Conservation (phyloP, 2,113 vertebrate genomes). For the Phalacrocorax aristotelis region DNA sequence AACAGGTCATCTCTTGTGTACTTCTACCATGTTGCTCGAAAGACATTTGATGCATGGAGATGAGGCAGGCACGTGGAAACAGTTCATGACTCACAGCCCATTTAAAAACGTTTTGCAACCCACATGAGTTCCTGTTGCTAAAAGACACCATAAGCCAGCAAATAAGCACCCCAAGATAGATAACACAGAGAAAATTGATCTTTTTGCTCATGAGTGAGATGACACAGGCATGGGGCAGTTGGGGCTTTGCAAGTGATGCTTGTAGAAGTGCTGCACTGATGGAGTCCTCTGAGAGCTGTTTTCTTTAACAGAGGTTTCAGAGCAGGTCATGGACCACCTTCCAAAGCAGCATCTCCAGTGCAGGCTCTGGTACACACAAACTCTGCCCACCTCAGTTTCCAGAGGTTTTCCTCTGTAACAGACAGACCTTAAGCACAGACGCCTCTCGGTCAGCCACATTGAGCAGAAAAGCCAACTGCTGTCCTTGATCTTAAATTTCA, state of each 20-base stretch:
- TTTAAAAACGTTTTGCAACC: background rate
- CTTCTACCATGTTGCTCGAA: background rate
- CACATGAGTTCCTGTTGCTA: background rate
- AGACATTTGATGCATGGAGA: background rate
- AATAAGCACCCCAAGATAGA: background rate
- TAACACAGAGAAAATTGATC: background rate
- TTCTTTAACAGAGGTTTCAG: background rate
- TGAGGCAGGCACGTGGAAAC: background rate
- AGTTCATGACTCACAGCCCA: background rate
- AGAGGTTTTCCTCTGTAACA: background rate
- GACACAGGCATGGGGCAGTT: background rate
- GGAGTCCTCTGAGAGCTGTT: background rate
- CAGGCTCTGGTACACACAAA: background rate
- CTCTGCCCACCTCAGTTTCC: background rate
- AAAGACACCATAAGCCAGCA: background rate
- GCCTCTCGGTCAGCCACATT: background rate
- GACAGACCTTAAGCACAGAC: background rate
- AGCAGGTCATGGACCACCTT: background rate
- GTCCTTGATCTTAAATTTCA: background rate
- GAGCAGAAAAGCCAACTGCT: background rate
- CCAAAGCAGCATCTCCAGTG: background rate
- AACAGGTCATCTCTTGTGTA: background rate
- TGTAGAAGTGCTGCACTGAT: background rate
- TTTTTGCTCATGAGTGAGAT: background rate
- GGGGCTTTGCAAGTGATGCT: background rate